phyloP scores from a whole-genome alignment of 2,113 vertebrate genomes.

The Heptranchias perlo region DNA sequence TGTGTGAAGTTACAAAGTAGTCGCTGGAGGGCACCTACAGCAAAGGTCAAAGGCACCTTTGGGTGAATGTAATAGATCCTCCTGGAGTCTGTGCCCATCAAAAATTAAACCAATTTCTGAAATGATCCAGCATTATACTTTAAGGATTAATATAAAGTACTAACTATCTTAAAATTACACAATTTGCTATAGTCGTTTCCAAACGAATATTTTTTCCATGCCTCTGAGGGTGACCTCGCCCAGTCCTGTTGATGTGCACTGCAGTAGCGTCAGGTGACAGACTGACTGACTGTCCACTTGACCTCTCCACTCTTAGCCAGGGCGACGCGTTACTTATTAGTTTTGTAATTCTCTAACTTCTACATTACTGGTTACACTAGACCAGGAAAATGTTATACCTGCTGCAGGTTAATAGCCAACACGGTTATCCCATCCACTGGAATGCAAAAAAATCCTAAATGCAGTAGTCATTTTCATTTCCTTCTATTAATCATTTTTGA shows the following conservation, averaged over 20 bases:
- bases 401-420: not conserved
- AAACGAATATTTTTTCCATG: not conserved
- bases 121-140: not conserved
- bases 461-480: no score
- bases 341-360: not conserved
- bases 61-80: not conserved
- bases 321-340: not conserved
- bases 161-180: not conserved
- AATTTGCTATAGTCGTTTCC: not conserved
- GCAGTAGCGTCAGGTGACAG: not conserved
- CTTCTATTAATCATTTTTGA: not conserved
- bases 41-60: not conserved
- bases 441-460: not conserved
- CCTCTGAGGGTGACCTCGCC: not conserved
- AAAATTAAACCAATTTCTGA: not conserved
- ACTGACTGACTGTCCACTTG: no score
- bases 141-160: not conserved
- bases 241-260: not conserved
- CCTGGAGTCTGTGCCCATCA: not conserved
- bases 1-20: not conserved
- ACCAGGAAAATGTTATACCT: not conserved
- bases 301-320: not conserved
- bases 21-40: no score
- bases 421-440: not conserved
- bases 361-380: not conserved